Evolutionary conservation across 2,797 vertebrate species (phyloP), one percentile per base, ranked within the genome.

Genomic region (Antrozous pallidus): DNA sequence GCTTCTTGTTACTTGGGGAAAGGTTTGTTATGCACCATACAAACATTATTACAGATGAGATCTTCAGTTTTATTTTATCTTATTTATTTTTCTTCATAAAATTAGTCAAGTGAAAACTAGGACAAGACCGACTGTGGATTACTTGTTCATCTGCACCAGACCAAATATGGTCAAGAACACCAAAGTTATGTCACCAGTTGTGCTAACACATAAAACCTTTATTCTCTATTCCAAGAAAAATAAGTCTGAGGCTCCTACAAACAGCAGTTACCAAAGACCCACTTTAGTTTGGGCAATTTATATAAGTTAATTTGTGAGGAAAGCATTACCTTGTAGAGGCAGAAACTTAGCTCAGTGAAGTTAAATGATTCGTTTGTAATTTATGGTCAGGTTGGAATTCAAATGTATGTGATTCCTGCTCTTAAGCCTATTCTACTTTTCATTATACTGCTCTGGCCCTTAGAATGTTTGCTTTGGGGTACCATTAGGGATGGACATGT

Each of bases 41-140:
- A 96, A 97, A 97, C 96, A 93, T 97, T 97, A 96, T 96, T 91
- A 96, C 96, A 97, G 96, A 96, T 94, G 96, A 97, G 85, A 74
- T 80, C 82, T 56, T 96, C 82, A 88, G 49, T 31, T 88, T 47
- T n/a, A 24, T 87, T 88, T 36, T 90, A 75, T 13, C 28, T 14
- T 96, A 81, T 96, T 96, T 97, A 90, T 95, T 97, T 97, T 93
- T 93, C 56, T 80, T 96, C 79, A 77, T 92, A 96, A 97, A 97
- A 93, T 63, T 88, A 61, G 71, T 93, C 70, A 67, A 92, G 90
- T 91, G 77, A 75, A 94, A 96, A 96, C 96, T 83, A 82, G 33
- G 28, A 51, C 82, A 61, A 63, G 81, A 33, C 69, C n/a, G 31
- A 91, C 31, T 49, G 22, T 51, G 85, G 45, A 82, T 67, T 84